phyloP scores from a whole-genome alignment of 2,888 invertebrate species.

The Tortrix viridana region DNA sequence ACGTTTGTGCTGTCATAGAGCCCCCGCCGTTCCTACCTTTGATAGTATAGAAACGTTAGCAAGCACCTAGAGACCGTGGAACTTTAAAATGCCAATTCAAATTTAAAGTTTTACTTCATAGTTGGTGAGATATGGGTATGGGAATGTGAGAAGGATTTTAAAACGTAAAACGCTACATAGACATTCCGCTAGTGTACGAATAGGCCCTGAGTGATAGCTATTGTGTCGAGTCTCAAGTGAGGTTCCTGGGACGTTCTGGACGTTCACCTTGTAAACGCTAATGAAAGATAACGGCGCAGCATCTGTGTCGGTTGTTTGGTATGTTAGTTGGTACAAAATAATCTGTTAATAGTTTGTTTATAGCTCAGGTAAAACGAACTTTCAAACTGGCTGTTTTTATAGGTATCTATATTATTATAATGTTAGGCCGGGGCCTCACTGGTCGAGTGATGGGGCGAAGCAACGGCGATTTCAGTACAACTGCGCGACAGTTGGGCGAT shows the following conservation, averaged over 20 bases:
- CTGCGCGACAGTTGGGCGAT: too few species aligned
- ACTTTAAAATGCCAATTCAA: too few species aligned
- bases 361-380: neutral
- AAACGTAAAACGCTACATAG: neutral
- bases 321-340: conserved; percentile 2
- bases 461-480: too few species aligned
- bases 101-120: neutral
- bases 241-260: conserved; percentile 19
- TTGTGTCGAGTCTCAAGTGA: conserved; percentile 16
- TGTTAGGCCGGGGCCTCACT: neutral
- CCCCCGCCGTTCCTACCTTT: too few species aligned
- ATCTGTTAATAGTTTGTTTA: conserved; percentile 8
- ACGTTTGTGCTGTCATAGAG: too few species aligned
- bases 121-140: neutral
- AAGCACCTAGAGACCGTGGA: too few species aligned
- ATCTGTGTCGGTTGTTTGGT: conserved; percentile 10
- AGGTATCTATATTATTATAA: neutral
- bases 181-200: neutral
- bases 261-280: conserved; percentile 33
- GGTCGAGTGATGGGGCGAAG: too few species aligned
- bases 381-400: neutral
- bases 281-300: conserved; percentile 35
- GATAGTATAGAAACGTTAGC: too few species aligned
- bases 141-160: too few species aligned
- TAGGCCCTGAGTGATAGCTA: conserved; percentile 10